These are phyloP conservation scores for Microtus montanus DNA, from an alignment of 2,113 vertebrate genomes.

Conservation along the genomic window DNA sequence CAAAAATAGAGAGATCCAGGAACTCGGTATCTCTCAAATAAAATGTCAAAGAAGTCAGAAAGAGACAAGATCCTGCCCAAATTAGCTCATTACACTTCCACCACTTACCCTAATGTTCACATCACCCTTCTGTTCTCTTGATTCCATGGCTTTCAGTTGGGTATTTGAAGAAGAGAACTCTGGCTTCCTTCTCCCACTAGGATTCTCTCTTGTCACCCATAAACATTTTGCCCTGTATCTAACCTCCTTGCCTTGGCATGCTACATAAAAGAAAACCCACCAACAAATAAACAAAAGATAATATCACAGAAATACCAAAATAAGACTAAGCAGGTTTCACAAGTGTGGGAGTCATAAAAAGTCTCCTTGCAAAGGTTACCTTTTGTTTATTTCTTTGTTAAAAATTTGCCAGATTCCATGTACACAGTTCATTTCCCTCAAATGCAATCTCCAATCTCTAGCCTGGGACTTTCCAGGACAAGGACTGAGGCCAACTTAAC, in stretches of 20 bases:
- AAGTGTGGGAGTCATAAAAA: slow-evolving; percentile 16
- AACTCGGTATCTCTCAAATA: slow-evolving; percentile 17
- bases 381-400: slow-evolving; percentile 37
- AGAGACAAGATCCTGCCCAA: slow-evolving; percentile 15
- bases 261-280: slow-evolving; percentile 25
- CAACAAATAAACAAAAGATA: background rate
- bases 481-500: background rate
- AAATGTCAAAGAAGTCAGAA: slow-evolving; percentile 42
- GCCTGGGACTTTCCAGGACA: slow-evolving; percentile 10
- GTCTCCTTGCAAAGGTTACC: slow-evolving; percentile 33
- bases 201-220: background rate
- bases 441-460: slow-evolving; percentile 21
- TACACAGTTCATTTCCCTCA: background rate
- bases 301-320: slow-evolving; percentile 20
- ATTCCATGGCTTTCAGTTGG: background rate
- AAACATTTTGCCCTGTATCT: background rate
- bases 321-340: slow-evolving; percentile 35
- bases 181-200: background rate
- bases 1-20: slow-evolving; percentile 61
- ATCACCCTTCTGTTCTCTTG: slow-evolving; percentile 3
- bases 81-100: slow-evolving; percentile 35
- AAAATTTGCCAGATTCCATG: background rate
- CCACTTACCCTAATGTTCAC: background rate
- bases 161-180: background rate
- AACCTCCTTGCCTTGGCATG: background rate